Evolutionary conservation across 2,797 vertebrate species (phyloP), one percentile per base, ranked within the genome.

Genomic region (Morelia viridis): DNA sequence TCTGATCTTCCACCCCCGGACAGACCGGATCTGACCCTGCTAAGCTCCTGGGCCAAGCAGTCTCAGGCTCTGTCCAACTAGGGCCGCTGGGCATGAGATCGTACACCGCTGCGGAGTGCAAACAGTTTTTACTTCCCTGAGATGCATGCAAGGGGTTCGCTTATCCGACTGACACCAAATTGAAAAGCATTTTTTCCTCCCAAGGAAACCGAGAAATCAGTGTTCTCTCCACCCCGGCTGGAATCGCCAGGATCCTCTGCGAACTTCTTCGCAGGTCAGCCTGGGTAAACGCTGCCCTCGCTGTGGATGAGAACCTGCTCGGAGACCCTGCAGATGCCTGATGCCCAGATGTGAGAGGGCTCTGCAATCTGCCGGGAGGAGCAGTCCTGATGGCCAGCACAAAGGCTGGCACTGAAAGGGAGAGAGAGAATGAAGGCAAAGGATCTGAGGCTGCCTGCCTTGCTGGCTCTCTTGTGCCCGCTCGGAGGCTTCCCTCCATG

Each of bases 31-130:
- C 50, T 53, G 50, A 53, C 8, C 50, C 50, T 53, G 50, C 50
- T 8, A 8, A 53, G 50, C 50, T 7, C 7, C 7, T 5, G 6
- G 50, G 50, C 8, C 50, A 53, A 53, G 50, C 50, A 7, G 8
- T 53, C 7, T 53, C 50, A 53, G 7, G 50, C 50, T 8, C 7
- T 7, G 50, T 53, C 7, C 1, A 8, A 53, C 50, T 53, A 53
- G 50, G 50, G 50, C 50, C 50, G 8, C 50, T 53, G 50, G 4
- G 50, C 50, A 50, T 50, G 50, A 50, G 50, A 7, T 50, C 50
- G 7, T 50, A 7, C 50, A 50, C 7, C 7, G 1, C 0, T 3
- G 31, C 15, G 3, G 31, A 15, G 35, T 31, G 3, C 6, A 0
- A 31, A 7, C 68, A 1, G 31, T 35, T 9, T 35, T 71, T 17